phyloP scores from a whole-genome alignment of 2,113 vertebrate genomes.

The Potamarius usumacintae region DNA sequence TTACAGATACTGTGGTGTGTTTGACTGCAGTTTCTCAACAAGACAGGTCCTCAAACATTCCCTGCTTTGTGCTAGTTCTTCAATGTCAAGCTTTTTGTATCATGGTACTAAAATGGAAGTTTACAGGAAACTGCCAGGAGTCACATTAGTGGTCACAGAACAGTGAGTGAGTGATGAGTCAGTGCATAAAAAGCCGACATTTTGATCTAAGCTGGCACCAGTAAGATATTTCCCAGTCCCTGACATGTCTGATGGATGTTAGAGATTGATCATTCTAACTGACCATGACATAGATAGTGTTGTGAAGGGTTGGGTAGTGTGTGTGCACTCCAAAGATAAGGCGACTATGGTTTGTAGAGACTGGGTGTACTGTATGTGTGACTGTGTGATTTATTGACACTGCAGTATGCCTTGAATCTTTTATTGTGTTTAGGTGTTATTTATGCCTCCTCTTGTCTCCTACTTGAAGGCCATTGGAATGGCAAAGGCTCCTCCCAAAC shows the following conservation, averaged over 20 bases:
- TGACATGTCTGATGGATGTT: not conserved
- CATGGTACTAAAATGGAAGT: not conserved
- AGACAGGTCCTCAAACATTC: not conserved
- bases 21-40: not conserved
- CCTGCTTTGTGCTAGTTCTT: not conserved
- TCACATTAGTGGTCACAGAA: not conserved
- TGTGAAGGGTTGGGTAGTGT: not conserved
- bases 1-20: not conserved
- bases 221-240: slow-evolving; percentile 6
- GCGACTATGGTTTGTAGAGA: not conserved
- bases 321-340: slow-evolving; percentile 23
- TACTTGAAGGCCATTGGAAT: not conserved
- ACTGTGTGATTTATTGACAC: slow-evolving; percentile 15
- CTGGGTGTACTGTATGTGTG: not conserved
- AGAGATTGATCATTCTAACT: slow-evolving; percentile 9
- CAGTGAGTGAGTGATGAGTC: not conserved
- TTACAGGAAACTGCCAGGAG: not conserved
- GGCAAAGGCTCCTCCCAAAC: not conserved
- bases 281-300: not conserved
- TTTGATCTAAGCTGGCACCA: not conserved
- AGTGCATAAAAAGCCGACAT: not conserved
- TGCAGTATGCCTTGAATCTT: not conserved
- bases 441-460: not conserved
- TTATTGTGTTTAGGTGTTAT: slow-evolving; percentile 1
- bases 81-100: not conserved